Evolutionary conservation across 1,140 invertebrate species (phyloP), one percentile per base, ranked within the genome.

Genomic region (Drosophila rufa): DNA sequence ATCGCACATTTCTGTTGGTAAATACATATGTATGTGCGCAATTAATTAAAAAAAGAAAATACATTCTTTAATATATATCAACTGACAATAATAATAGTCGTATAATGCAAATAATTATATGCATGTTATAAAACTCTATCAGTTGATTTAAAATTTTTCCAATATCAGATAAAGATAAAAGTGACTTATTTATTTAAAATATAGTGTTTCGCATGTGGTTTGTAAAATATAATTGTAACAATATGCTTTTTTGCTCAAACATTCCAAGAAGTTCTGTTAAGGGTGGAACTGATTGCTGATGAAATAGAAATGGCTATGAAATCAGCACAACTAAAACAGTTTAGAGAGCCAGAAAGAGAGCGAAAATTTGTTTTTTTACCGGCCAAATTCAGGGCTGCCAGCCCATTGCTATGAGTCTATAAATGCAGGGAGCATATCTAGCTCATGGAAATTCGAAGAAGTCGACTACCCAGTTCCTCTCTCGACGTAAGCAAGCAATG

Each of bases 391-490:
- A 71, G 69, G 25, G 69, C 38, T 73, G 53, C 46, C 69, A 73
- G 30, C 7, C 40, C 15, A 50, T n/a, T 9, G 11, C 27, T 14
- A 27, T 50, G 36, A 22, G 14, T 59, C 17, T 59, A 33, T 14
- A 33, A 43, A 59, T 43, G 51, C 3, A 42, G 36, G 11, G 1
- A 45, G 15, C 19, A 48, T 56, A 57, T 30, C 17, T 42, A 27
- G 36, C 9, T 19, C 38, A 38, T 58, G 15, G 50, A n/a, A 12
- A 48, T 40, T 19, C 27, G 36, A 48, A 47, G 46, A 57, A 47
- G 76, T 58, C 55, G 78, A 64, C 78, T 79, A 80, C 78, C 61
- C 56, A 61, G 60, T 58, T 74, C 14, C 50, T 62, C 69, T 69
- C 50, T 38, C 36, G 19, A 9, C 6, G 45, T 42, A 38, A 42